Base-by-base conservation (phyloP, 2,888 invertebrate genomes). In the Pterobdella sp. region DNA sequence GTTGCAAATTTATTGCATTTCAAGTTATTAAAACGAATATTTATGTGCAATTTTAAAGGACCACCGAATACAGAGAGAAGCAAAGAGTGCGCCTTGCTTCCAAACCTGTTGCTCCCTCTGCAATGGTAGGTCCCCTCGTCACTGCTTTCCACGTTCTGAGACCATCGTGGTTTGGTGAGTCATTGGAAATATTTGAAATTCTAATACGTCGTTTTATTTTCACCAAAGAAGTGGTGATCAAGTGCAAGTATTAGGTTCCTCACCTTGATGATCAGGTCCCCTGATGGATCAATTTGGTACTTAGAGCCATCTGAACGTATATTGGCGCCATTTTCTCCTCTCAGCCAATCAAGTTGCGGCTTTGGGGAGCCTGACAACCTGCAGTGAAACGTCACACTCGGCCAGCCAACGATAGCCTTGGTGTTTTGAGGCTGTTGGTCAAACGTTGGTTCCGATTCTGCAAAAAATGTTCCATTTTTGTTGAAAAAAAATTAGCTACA, bases 301-400 rank as follows among this genome's bases (percentile, higher is more conserved):
- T 56, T 56, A n/a, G 18, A 56, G 3, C 26, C 60, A n/a, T 56
- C 26, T 22, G 10, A 14, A 4, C 60, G 4, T 22, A 56, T 4
- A 4, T 26, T 56, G 60, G 26, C 10, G 3, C 60, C 60, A 56
- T 56, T 56, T 3, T 56, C 3, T 22, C 60, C 60, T 56, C 26
- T 56, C 60, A 56, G n/a, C 60, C 60, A 56, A 56, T 56, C 60
- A 56, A 18, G 60, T 56, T 56, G 7, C n/a, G 60, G 60, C 60
- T 56, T 56, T 56, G 60, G 60, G n/a, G 60, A 56, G n/a, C 60
- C 60, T 26, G 60, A 26, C 26, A 56, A 4, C n/a, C n/a, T 56
- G n/a, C 60, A 56, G 26, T 56, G n/a, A 18, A 56, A 14, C 7
- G 60, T 56, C n/a, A 56, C 60, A n/a, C 26, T 56, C 26, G 60